phyloP scores from a whole-genome alignment of 2,888 invertebrate genomes.

The Beris morrisii region DNA sequence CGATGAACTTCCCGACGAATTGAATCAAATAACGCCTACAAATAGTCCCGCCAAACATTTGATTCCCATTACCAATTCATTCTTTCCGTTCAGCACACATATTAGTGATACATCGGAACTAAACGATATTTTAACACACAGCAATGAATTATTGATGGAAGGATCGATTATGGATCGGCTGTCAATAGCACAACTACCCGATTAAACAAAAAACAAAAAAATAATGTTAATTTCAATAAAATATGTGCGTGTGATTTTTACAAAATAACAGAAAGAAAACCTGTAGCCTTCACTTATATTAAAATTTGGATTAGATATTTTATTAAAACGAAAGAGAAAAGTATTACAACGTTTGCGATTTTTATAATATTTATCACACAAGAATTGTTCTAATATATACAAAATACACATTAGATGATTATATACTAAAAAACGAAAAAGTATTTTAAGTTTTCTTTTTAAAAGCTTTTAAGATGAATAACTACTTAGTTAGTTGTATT shows the following conservation, averaged over 20 bases:
- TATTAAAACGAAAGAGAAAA: not conserved
- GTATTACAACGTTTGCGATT: too few relatives aligned
- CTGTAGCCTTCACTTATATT: conserved; percentile 26
- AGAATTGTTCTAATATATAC: too few relatives aligned
- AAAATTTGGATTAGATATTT: conserved; percentile 24
- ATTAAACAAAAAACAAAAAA: conserved; percentile 36
- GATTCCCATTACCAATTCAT: conserved; percentile 53
- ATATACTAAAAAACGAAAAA: too few relatives aligned
- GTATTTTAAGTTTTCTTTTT: too few relatives aligned
- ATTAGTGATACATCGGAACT: conserved; percentile 51
- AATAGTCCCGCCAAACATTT: conserved; percentile 42
- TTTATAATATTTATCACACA: too few relatives aligned
- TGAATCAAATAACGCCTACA: conserved; percentile 43
- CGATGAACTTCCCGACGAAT: conserved; percentile 50
- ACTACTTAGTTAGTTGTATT: too few relatives aligned
- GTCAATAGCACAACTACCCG: conserved; percentile 49
- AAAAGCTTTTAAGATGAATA: too few relatives aligned
- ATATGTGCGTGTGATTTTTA: not conserved
- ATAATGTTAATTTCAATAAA: not conserved
- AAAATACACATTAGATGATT: too few relatives aligned
- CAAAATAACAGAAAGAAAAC: conserved; percentile 6
- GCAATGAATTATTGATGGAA: conserved; percentile 51
- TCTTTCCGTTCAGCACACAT: conserved; percentile 55
- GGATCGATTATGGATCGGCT: conserved; percentile 55
- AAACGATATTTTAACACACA: conserved; percentile 53